Evolutionary conservation across 2,113 vertebrate genomes (phyloP), one percentile per base, ranked within the genome.

Genomic region (Emydocephalus ijimae): DNA sequence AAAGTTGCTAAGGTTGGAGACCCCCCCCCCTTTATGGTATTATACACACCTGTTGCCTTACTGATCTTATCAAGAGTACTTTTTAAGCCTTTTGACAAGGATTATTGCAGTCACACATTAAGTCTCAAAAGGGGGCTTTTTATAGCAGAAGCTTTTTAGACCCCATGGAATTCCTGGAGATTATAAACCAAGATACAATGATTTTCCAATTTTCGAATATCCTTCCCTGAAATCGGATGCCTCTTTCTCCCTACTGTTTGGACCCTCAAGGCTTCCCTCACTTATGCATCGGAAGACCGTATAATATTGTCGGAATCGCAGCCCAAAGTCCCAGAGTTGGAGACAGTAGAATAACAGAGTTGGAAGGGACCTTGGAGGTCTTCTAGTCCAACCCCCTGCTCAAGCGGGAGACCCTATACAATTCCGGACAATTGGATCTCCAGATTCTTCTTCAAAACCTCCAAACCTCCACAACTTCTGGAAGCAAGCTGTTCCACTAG

Each of bases 1-100:
- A 48, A 48, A 48, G 48, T 48, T 48, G 48, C 48, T 48, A 52
- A 52, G 50, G 50, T 52, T 11, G 90, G 2, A 93, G 3, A 92
- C 48, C 85, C 95, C 52, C 95, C 87, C 3, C 24, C 10, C 29
- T 29, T 64, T 64, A 56, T 93, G 55, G 45, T 89, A 95, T 92
- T 93, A 94, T 23, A 61, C 93, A 87, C 85, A 59, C 6, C 18
- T 39, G 52, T 92, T 14, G 9, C 5, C 55, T 91, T 74, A 91
- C 55, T 24, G 54, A 88, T 88, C 56, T 56, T 57, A 57, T 57
- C 56, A 57, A 57, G 56, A 23, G 56, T 48, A 21, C 1, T 92
- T 95, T 64, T 64, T 29, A 64, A 29, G 61, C 11, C 61, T 64
- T 64, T 64, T 29, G 26, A 29, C 61, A 64, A 64, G 61, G 15